Conservation (phyloP, 2,113 vertebrate species). For the Corydoras maculifer region DNA sequence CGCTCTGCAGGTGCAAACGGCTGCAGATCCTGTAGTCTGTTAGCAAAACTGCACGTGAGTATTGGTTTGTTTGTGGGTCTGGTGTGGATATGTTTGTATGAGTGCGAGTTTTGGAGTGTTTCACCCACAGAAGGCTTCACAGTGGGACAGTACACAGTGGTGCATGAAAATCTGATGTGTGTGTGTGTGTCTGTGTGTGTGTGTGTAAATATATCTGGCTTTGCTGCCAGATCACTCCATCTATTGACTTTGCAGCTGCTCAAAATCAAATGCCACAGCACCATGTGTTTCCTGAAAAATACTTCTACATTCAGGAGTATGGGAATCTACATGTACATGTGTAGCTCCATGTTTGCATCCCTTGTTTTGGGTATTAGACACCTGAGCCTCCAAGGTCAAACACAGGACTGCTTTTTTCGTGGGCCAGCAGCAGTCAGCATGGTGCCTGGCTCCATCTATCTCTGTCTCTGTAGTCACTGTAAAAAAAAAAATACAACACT, state of each 20-base stretch:
- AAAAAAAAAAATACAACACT: constrained; percentile 11
- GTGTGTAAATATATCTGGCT: constrained; percentile 8
- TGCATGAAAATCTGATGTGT: constrained; percentile 14
- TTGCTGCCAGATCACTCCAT: constrained; percentile 17
- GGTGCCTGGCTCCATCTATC: constrained; percentile 43
- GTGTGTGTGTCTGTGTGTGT: constrained; percentile 3
- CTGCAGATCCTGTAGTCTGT: neutral
- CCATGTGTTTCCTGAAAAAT: constrained; percentile 11
- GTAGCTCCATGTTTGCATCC: neutral
- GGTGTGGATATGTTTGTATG: constrained; percentile 4
- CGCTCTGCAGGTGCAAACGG: too few relatives aligned
- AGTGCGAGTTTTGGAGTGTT: constrained; percentile 5
- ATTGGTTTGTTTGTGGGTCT: neutral
- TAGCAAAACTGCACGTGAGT: neutral
- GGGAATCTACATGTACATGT: neutral
- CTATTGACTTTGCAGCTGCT: constrained; percentile 5
- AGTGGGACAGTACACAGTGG: constrained; percentile 16
- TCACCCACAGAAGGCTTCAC: constrained; percentile 27
- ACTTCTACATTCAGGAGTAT: neutral
- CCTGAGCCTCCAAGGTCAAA: constrained; percentile 46
- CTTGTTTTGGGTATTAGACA: constrained; percentile 20
- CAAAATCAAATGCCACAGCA: constrained; percentile 15
- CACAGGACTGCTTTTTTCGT: constrained; percentile 27
- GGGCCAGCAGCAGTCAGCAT: constrained; percentile 33
- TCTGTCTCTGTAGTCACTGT: constrained; percentile 30